phyloP scores from a whole-genome alignment of 2,888 invertebrate species.

The Invenusta paracnida region DNA sequence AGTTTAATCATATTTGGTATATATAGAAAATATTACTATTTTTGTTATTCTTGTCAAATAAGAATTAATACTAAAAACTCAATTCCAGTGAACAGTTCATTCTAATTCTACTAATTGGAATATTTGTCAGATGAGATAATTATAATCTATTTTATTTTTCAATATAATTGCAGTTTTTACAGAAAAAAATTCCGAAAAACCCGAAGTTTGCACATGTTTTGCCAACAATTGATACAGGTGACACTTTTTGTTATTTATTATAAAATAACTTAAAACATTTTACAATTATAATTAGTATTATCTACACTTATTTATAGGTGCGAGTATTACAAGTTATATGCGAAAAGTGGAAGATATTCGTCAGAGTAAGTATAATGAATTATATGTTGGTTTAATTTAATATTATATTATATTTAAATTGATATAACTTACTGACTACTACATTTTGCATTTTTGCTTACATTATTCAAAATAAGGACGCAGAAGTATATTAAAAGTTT shows the following conservation, averaged over 20 bases:
- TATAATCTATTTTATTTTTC: too few relatives aligned
- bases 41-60: too few relatives aligned
- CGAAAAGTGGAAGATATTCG: conserved; percentile 58
- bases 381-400: too few relatives aligned
- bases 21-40: too few relatives aligned
- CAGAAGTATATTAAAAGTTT: too few relatives aligned
- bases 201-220: conserved; percentile 59
- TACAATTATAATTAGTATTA: neutral
- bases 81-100: too few relatives aligned
- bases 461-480: too few relatives aligned
- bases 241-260: conserved; percentile 36
- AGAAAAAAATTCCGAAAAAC: conserved; percentile 56
- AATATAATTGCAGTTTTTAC: conserved; percentile 56
- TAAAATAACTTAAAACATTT: neutral
- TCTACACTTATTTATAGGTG: conserved; percentile 50
- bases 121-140: too few relatives aligned
- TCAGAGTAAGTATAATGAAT: conserved; percentile 51
- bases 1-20: too few relatives aligned
- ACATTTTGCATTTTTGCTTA: neutral
- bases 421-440: neutral
- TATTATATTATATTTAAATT: too few relatives aligned
- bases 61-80: too few relatives aligned
- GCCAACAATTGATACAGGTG: conserved; percentile 59
- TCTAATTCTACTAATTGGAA: too few relatives aligned
- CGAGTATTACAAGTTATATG: conserved; percentile 57